A percentile compares a stretch with the other conserved stretches of the same genome.
phyloP scores from a whole-genome alignment of 53 echinoderm and acorn worm genomes.

The Holothuria leucospilota region DNA sequence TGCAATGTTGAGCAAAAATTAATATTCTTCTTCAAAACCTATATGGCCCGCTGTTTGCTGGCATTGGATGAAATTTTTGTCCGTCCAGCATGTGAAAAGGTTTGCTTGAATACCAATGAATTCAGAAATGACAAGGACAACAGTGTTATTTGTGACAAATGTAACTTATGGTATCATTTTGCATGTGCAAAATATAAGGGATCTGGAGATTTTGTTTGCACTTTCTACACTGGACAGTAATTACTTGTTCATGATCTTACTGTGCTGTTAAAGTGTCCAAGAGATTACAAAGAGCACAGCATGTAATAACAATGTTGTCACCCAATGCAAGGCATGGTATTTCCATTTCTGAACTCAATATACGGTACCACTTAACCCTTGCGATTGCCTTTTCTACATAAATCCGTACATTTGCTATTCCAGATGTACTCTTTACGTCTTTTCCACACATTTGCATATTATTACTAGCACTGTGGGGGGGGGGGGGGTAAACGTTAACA shows the following conservation, averaged over 20 bases:
- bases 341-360: background rate
- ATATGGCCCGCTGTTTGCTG: constrained; percentile 4
- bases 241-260: background rate
- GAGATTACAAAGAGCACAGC: constrained; percentile 1
- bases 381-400: constrained; percentile 9
- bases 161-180: constrained; percentile 15
- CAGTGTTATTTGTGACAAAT: constrained; percentile 13
- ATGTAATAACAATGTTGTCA: no score
- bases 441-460: background rate
- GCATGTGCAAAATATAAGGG: constrained; percentile 14
- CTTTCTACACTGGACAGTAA: background rate
- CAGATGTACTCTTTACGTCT: background rate
- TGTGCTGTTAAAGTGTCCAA: background rate
- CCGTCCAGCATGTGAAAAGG: constrained; percentile 20
- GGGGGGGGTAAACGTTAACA: background rate
- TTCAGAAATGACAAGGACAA: background rate
- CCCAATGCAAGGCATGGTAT: no score
- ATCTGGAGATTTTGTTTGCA: background rate
- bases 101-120: constrained; percentile 11
- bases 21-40: background rate
- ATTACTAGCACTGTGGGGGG: background rate
- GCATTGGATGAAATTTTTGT: background rate
- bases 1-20: constrained; percentile 4
- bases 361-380: background rate
- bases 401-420: background rate